These are phyloP conservation scores for Sarcophaga variegata DNA, from an alignment of 2,888 invertebrate species.

Conservation along the genomic window DNA sequence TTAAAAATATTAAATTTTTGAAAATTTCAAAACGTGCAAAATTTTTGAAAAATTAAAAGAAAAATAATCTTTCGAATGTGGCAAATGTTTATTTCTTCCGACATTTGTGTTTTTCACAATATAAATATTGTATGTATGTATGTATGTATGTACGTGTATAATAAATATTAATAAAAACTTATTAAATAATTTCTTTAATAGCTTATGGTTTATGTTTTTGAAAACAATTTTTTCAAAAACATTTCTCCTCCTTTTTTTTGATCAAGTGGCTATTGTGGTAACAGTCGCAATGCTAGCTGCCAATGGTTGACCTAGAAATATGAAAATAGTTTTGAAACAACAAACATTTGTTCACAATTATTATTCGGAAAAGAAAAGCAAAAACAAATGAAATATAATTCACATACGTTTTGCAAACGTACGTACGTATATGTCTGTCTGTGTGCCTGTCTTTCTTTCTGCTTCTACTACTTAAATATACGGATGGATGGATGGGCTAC, in stretches of 20 bases:
- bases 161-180: constrained; percentile 49
- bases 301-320: constrained; percentile 59
- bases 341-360: constrained; percentile 49
- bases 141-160: too few species aligned
- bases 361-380: background rate
- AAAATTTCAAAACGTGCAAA: too few species aligned
- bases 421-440: too few species aligned
- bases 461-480: too few species aligned
- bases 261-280: background rate
- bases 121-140: background rate
- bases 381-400: background rate
- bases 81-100: too few species aligned
- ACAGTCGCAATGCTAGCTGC: background rate
- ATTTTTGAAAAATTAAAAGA: too few species aligned
- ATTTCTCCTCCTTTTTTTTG: background rate
- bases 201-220: background rate
- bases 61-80: too few species aligned
- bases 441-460: background rate
- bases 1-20: too few species aligned
- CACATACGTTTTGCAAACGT: background rate
- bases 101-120: background rate
- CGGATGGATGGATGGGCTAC: background rate
- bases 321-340: constrained; percentile 53
- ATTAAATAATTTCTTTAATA: constrained; percentile 29
- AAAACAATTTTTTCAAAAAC: background rate